Percentiles rank a stretch among this genome's conserved stretches.
Conservation (phyloP, 2,113 vertebrate species). For the Phalacrocorax pelagicus region DNA sequence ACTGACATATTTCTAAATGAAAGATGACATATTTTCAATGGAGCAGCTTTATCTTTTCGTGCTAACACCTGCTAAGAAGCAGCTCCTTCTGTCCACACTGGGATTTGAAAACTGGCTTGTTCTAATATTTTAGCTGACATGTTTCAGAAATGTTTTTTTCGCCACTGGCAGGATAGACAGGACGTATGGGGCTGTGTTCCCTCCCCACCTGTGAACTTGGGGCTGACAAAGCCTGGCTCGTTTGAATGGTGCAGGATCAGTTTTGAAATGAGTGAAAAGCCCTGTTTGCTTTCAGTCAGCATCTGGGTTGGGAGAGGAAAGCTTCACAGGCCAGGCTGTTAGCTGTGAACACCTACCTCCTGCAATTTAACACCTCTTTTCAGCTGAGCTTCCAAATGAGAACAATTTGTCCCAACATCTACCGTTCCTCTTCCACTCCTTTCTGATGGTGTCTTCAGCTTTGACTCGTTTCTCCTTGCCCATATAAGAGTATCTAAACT, state of each 20-base stretch:
- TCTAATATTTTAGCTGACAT: constrained; percentile 34
- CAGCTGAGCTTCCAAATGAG: neutral
- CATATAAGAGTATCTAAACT: neutral
- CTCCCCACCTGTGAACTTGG: neutral
- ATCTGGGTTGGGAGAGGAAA: neutral
- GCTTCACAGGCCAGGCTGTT: neutral
- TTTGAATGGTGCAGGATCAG: neutral
- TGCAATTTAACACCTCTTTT: neutral
- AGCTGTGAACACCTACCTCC: accelerated
- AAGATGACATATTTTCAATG: constrained; percentile 50
- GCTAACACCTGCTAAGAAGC: constrained; percentile 51
- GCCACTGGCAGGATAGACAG: neutral
- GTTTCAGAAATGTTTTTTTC: constrained; percentile 35
- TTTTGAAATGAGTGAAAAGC: neutral
- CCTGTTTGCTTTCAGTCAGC: neutral
- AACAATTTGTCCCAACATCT: neutral
- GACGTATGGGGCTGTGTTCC: neutral
- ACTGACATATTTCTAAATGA: constrained; percentile 57
- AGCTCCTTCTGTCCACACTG: constrained; percentile 34
- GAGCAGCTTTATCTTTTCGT: constrained; percentile 42
- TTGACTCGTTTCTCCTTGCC: neutral
- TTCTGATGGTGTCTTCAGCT: neutral
- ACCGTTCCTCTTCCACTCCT: neutral
- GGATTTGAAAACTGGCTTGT: constrained; percentile 9
- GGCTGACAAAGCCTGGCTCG: neutral